Base-by-base conservation (phyloP, 2,797 vertebrate species). In the Bradypodion pumilum region DNA sequence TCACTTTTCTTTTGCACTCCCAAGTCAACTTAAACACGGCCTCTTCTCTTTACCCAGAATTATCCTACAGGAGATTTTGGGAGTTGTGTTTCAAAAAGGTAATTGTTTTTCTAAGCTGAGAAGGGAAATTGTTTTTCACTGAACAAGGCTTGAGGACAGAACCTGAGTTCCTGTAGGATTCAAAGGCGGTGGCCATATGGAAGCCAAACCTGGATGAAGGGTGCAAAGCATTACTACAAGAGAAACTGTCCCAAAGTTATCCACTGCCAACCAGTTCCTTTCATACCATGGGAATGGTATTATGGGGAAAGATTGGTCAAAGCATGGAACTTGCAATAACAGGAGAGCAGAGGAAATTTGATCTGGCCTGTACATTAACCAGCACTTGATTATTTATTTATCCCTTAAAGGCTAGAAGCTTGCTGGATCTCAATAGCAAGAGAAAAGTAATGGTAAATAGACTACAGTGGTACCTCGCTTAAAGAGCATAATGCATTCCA, bases 371-470 rank as follows among this genome's bases (percentile, higher is more conserved):
- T 13, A 21, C 49, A 40, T 56, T 62, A 65, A 40, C 19, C 69
- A 74, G 63, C 81, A 59, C 65, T 40, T 73, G 40, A 25, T 74
- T 83, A 81, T 81, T 78, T 82, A 56, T 80, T 56, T 77, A 56
- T 59, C 46, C 25, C 29, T 44, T n/a, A 65, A 42, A 6, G 21
- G 27, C 19, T 68, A 23, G 35, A 27, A 68, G 37, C 68, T 25
- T 73, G 52, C 68, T 29, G 9, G 5, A 42, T 37, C 23, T 27
- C 13, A 16, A 29, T 19, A 77, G 10, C 25, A 32, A 40, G 23
- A 21, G 60, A 63, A 2, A 10, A 25, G 3, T 42, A 60, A 27
- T 21, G 59, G 59, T 32, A 9, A 29, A 29, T 25, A 7, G n/a
- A 3, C n/a, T n/a, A n/a, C n/a, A n/a, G n/a, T n/a, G n/a, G n/a